Evolutionary conservation across 2,797 vertebrate genomes (phyloP).

Genomic region (Austrolebias charrua): DNA sequence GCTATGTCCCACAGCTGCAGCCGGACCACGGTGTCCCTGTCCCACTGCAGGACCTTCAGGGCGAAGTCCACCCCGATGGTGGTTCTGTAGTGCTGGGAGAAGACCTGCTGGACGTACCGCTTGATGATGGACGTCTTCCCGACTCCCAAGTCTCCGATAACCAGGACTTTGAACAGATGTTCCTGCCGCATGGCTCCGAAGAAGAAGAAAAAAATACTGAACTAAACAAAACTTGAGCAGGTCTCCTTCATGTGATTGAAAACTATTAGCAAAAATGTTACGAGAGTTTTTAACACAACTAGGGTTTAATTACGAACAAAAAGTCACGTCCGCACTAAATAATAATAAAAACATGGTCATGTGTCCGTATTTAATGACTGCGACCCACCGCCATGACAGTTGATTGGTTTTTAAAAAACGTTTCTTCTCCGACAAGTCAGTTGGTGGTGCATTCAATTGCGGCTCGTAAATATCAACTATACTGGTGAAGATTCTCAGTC

Average conservation of each 20-base stretch:
- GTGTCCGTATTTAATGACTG: not conserved
- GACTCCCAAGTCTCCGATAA: constrained; percentile 82
- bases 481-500: too few relatives aligned
- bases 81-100: constrained; percentile 83
- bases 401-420: not conserved
- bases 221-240: not conserved
- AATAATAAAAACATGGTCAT: not conserved
- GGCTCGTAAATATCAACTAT: constrained; percentile 19
- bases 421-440: not conserved
- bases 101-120: constrained; percentile 83
- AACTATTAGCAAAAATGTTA: not conserved
- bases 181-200: constrained; percentile 76
- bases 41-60: constrained; percentile 82
- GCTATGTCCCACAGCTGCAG: constrained; percentile 86
- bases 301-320: not conserved
- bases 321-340: not conserved
- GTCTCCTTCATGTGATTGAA: not conserved
- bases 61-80: constrained; percentile 86
- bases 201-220: not conserved
- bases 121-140: constrained; percentile 84
- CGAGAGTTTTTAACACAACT: not conserved
- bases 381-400: not conserved
- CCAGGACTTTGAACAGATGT: constrained; percentile 80
- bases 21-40: constrained; percentile 75
- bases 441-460: constrained; percentile 33